A percentile compares a stretch with the other conserved stretches of the same genome.
Evolutionary conservation across 2,888 invertebrate species (phyloP).

Genomic region (Steinernema carpocapsae): DNA sequence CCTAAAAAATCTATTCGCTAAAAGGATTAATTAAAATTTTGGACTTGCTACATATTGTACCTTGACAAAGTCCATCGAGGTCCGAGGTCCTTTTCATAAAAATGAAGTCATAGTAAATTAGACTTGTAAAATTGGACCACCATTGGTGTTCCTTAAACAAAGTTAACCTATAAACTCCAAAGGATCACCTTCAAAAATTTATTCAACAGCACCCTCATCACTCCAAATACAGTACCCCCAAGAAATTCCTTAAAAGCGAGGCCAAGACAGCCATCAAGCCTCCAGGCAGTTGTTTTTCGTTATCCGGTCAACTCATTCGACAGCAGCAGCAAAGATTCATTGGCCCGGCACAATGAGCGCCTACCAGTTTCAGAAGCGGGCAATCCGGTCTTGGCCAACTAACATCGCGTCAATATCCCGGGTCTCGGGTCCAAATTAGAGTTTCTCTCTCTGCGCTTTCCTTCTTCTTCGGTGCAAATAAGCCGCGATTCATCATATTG

Average conservation of each 20-base stretch:
- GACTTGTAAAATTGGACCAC: no score
- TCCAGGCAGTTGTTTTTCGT: slow-evolving; percentile 1
- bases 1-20: no score
- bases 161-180: no score
- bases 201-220: no score
- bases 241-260: not conserved
- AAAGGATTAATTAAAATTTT: no score
- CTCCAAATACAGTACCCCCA: slow-evolving; percentile 12
- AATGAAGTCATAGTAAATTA: no score
- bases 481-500: slow-evolving; percentile 48
- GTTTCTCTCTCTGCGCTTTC: slow-evolving; percentile 5
- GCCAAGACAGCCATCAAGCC: not conserved
- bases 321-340: slow-evolving; percentile 27
- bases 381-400: not conserved
- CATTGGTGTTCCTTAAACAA: no score
- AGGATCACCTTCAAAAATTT: no score
- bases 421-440: slow-evolving; percentile 29
- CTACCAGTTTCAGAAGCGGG: not conserved
- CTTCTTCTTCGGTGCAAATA: slow-evolving; percentile 39
- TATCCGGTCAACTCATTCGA: slow-evolving; percentile 21
- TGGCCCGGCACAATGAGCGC: slow-evolving; percentile 10
- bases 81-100: no score
- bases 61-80: no score
- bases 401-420: slow-evolving; percentile 17
- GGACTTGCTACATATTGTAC: no score